Evolutionary conservation across 2,113 vertebrate genomes (phyloP).

Genomic region (Passer montanus): DNA sequence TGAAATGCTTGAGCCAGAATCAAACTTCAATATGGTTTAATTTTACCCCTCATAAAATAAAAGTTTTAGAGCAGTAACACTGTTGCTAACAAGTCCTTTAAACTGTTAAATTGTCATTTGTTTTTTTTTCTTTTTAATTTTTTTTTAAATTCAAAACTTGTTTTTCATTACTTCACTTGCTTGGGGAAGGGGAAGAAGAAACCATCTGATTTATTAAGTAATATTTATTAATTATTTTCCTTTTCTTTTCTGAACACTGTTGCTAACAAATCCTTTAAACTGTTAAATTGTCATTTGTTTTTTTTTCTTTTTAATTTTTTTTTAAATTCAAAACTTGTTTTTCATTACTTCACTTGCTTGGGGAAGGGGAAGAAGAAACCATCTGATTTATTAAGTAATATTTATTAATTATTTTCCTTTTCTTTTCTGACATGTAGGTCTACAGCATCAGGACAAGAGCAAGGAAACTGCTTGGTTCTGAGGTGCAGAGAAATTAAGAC

Average conservation of each 20-base stretch:
- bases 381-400: not conserved
- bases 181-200: not conserved
- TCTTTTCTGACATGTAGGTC: constrained; percentile 72
- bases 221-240: not conserved
- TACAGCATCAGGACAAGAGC: constrained; percentile 89
- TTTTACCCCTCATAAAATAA: not conserved
- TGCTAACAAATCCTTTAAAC: not conserved
- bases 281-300: not conserved
- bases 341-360: not conserved
- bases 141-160: not conserved
- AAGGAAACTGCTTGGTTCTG: constrained; percentile 93
- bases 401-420: not conserved
- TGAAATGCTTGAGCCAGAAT: not conserved
- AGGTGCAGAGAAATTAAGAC: constrained; percentile 38
- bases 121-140: too few species aligned
- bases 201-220: fast-evolving
- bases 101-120: not conserved
- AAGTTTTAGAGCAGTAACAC: not conserved
- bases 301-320: not conserved
- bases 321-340: not conserved
- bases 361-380: not conserved
- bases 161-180: not conserved
- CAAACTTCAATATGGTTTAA: not conserved
- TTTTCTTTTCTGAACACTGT: not conserved
- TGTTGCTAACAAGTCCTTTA: not conserved